These are phyloP conservation scores for Zonotrichia albicollis DNA, from an alignment of 2,797 vertebrate species.

Conservation along the genomic window DNA sequence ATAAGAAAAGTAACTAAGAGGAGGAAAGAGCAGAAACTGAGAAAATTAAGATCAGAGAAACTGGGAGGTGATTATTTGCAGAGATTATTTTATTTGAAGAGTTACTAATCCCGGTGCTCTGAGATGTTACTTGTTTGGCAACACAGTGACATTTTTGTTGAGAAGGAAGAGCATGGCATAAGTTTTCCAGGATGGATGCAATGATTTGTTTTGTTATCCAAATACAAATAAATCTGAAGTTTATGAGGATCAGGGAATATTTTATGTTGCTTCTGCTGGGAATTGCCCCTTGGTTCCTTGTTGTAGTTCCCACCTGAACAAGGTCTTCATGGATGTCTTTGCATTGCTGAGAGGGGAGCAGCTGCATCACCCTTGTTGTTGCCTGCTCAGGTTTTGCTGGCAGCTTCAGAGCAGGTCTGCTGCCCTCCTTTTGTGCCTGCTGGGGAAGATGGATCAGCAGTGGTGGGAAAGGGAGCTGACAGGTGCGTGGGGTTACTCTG, in stretches of 20 bases:
- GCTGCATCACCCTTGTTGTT: neutral
- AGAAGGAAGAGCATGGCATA: neutral
- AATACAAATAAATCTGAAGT: conserved; percentile 13
- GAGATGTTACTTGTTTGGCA: neutral
- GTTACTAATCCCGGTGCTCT: neutral
- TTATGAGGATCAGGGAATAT: neutral
- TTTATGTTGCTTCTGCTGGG: neutral
- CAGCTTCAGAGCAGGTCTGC: neutral
- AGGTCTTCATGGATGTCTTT: neutral
- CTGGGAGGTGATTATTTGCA: conserved; percentile 9
- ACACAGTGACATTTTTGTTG: neutral
- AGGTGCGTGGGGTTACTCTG: neutral
- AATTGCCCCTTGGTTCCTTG: neutral
- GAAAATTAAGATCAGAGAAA: neutral
- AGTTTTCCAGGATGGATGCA: conserved; percentile 20
- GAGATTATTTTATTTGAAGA: conserved; percentile 47
- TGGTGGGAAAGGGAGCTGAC: neutral
- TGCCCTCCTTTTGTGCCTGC: neutral
- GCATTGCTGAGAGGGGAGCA: neutral
- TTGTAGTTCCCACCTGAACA: neutral
- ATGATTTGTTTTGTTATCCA: conserved; percentile 19
- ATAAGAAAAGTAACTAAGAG: neutral
- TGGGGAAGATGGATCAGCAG: neutral
- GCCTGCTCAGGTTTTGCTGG: neutral
- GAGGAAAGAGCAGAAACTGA: neutral